Conservation (phyloP, 2,888 invertebrate genomes). For the Drosophila tanythrix region DNA sequence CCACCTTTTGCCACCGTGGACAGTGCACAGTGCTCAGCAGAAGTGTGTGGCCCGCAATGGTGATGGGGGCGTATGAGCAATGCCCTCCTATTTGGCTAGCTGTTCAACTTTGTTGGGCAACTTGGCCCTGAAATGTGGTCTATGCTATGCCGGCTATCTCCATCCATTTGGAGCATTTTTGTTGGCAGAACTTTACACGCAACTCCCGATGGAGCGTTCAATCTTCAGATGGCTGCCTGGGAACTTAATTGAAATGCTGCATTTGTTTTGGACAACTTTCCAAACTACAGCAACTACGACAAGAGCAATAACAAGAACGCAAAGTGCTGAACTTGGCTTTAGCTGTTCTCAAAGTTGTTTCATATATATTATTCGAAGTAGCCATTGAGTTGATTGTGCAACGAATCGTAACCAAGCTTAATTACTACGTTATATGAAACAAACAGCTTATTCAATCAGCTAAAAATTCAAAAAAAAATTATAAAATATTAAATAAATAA, state of each 20-base stretch:
- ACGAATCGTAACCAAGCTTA: conserved; percentile 13
- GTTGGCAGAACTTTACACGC: conserved; percentile 26
- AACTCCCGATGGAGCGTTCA: conserved; percentile 63
- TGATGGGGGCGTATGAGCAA: conserved; percentile 55
- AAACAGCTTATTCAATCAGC: background rate
- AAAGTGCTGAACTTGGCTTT: conserved; percentile 37
- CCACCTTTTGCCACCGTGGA: conserved; percentile 52
- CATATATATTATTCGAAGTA: conserved; percentile 21
- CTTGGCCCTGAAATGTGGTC: conserved; percentile 34
- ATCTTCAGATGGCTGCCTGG: conserved; percentile 55
- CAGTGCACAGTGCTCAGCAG: background rate
- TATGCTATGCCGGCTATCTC: conserved; percentile 26
- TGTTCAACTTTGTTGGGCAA: conserved; percentile 56
- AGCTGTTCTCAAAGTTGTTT: conserved; percentile 39
- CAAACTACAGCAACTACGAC: conserved; percentile 11
- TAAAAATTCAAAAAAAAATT: background rate
- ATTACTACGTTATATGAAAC: background rate
- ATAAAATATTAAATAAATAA: background rate
- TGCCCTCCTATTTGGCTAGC: conserved; percentile 49
- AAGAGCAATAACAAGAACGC: conserved; percentile 2
- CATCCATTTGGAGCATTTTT: conserved; percentile 44
- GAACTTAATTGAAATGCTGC: conserved; percentile 73
- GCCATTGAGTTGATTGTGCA: conserved; percentile 47
- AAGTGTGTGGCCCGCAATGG: background rate
- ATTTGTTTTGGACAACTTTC: conserved; percentile 57